phyloP scores from a whole-genome alignment of 1,140 invertebrate genomes.

The Euura lappo region DNA sequence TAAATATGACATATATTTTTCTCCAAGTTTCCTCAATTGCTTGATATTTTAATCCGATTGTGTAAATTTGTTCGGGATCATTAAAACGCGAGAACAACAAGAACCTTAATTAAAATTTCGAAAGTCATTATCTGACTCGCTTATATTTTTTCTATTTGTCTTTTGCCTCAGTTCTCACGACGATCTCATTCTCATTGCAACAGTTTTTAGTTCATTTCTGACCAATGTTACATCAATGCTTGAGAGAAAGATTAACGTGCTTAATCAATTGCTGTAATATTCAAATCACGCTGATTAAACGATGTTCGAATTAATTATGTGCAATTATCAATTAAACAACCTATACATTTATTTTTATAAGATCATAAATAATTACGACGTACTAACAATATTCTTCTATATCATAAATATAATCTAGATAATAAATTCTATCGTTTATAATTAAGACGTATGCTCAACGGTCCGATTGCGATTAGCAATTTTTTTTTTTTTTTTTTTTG shows the following conservation, averaged over 20 bases:
- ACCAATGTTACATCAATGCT: no score
- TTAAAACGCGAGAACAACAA: background rate
- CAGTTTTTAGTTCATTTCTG: no score
- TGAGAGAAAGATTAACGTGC: no score
- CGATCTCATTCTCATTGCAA: background rate
- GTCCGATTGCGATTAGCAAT: constrained; percentile 23
- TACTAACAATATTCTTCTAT: constrained; percentile 19
- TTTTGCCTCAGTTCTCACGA: background rate
- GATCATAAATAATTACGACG: constrained; percentile 13
- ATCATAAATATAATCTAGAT: no score
- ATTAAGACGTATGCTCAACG: constrained; percentile 28
- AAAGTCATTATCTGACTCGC: background rate
- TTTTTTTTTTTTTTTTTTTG: constrained; percentile 16
- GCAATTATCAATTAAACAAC: background rate
- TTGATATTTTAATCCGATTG: background rate
- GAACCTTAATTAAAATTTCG: background rate
- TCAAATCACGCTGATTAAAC: no score
- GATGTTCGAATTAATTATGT: no score
- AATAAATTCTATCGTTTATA: constrained; percentile 2
- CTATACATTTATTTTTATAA: background rate
- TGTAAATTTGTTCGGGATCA: background rate
- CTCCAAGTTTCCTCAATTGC: no score
- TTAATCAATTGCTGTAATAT: no score
- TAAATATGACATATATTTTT: no score
- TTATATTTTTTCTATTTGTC: no score